Conservation (phyloP, 92 coral and sea anemone species). For the Palythoa grandiflora region DNA sequence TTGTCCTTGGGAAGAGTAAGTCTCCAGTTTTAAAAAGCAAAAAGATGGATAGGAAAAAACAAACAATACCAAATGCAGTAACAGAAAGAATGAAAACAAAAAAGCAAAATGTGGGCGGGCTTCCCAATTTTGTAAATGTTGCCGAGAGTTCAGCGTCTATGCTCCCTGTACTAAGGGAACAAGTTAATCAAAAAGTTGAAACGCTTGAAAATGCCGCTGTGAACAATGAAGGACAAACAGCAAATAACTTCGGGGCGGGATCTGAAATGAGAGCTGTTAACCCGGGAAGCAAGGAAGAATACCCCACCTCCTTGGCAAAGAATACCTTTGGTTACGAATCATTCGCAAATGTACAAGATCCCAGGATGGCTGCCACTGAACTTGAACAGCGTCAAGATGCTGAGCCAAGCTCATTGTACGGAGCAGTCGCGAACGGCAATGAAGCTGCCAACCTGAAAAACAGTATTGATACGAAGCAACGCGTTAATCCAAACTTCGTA, state of each 20-base stretch:
- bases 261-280: neutral
- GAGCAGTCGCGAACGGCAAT: neutral
- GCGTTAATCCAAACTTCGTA: neutral
- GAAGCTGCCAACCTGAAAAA: slow-evolving; percentile 12
- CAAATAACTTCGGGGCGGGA: neutral
- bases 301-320: neutral
- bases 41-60: neutral
- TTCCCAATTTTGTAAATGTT: neutral
- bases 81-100: neutral
- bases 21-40: neutral
- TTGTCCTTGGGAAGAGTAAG: neutral
- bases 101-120: slow-evolving; percentile 13
- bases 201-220: neutral
- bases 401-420: neutral
- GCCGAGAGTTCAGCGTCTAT: slow-evolving; percentile 32
- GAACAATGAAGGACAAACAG: neutral
- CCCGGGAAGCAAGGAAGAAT: neutral
- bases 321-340: neutral
- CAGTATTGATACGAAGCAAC: neutral
- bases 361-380: neutral
- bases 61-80: neutral
- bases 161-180: neutral
- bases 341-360: slow-evolving; percentile 7
- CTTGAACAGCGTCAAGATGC: neutral
- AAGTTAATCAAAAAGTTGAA: slow-evolving; percentile 13